phyloP scores from a whole-genome alignment of 2,797 vertebrate genomes.

The Chaetophractus vellerosus region DNA sequence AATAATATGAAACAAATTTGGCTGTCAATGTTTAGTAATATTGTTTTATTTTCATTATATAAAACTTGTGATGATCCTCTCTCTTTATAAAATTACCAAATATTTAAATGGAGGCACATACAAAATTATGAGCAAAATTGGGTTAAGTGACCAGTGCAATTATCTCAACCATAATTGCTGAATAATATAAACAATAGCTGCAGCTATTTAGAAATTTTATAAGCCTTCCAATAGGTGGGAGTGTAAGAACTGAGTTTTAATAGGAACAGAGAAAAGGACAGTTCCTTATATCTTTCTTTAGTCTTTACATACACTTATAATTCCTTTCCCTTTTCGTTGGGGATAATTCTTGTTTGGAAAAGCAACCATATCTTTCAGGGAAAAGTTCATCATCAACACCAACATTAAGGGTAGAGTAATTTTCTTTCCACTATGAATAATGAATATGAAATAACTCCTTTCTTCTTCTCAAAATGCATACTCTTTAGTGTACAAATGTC shows the following conservation, averaged over 20 bases:
- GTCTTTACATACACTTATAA: neutral
- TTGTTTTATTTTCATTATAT: neutral
- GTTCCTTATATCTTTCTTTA: neutral
- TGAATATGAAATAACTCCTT: neutral
- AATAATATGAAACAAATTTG: neutral
- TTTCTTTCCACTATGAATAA: neutral
- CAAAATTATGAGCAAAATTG: neutral
- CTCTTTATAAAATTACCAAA: slow-evolving; percentile 7
- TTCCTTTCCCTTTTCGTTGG: neutral
- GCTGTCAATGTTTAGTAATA: neutral
- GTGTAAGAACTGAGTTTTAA: neutral
- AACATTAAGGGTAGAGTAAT: neutral
- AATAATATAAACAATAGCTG: neutral
- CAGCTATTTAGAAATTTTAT: neutral
- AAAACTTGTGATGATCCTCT: neutral
- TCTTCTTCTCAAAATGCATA: neutral
- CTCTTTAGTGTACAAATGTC: neutral
- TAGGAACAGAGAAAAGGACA: neutral
- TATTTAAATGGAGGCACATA: neutral
- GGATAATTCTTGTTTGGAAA: neutral
- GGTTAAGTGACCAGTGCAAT: neutral
- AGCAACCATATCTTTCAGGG: neutral
- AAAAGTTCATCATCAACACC: neutral
- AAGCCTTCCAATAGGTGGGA: neutral
- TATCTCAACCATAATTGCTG: neutral